A percentile compares a stretch with the other conserved stretches of the same genome.
phyloP scores from a whole-genome alignment of 2,888 invertebrate species.

The Xestia xanthographa region DNA sequence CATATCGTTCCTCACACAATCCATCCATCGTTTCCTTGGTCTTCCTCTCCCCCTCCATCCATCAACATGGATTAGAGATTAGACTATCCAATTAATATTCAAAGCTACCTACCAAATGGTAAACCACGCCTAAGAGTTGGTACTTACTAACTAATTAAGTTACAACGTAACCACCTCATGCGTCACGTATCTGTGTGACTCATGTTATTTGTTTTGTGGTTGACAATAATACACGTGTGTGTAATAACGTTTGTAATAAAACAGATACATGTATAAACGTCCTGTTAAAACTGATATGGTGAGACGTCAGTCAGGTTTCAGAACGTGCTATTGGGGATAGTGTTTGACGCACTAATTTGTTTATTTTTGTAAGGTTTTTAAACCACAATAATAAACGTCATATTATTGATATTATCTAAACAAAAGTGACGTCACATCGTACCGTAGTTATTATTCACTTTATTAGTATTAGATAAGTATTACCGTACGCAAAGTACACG shows the following conservation, averaged over 20 bases:
- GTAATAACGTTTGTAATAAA: neutral
- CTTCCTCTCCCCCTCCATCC: too few species aligned
- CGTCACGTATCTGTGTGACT: constrained; percentile 52
- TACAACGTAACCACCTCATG: constrained; percentile 49
- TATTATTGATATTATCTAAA: neutral
- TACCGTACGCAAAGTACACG: neutral
- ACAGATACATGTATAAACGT: neutral
- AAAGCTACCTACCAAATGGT: constrained; percentile 13
- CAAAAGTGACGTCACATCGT: neutral
- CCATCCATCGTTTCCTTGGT: too few species aligned
- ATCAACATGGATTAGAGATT: neutral
- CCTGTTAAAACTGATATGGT: neutral
- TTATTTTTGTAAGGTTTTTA: neutral
- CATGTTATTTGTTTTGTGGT: constrained; percentile 50
- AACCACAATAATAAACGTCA: constrained; percentile 11
- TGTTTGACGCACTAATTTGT: neutral
- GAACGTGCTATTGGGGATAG: neutral
- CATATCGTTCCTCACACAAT: too few species aligned
- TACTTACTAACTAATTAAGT: constrained; percentile 56
- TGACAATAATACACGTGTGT: constrained; percentile 34
- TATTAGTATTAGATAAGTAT: neutral
- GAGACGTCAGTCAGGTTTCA: neutral
- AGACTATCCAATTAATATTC: constrained; percentile 29
- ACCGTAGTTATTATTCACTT: neutral
- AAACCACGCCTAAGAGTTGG: constrained; percentile 38